A percentile compares a stretch with the other conserved stretches of the same genome.
These are phyloP conservation scores for Timema cristinae DNA, from an alignment of 2,888 invertebrate species.

Conservation along the genomic window DNA sequence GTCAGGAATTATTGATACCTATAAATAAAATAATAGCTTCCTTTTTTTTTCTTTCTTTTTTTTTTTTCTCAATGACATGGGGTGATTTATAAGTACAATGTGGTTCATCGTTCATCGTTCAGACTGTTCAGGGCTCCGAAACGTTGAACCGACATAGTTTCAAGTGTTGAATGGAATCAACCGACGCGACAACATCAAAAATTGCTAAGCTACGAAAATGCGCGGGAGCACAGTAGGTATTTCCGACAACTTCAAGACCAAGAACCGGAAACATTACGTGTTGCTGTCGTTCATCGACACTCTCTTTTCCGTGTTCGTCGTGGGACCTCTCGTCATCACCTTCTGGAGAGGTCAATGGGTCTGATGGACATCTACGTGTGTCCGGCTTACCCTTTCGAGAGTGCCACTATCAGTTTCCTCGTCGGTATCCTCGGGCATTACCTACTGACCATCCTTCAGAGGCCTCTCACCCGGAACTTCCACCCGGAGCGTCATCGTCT, in stretches of 20 bases:
- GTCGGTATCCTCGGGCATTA: slow-evolving; percentile 69
- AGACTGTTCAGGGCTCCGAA: too few species aligned
- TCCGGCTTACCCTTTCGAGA: slow-evolving; percentile 45
- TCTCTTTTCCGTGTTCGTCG: slow-evolving; percentile 64
- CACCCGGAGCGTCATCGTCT: slow-evolving; percentile 66
- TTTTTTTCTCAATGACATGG: too few species aligned
- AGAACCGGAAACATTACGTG: slow-evolving; percentile 48
- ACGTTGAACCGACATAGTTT: too few species aligned
- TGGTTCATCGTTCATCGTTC: too few species aligned
- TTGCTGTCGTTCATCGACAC: slow-evolving; percentile 67
- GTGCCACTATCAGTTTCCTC: slow-evolving; percentile 62
- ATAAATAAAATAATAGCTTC: too few species aligned
- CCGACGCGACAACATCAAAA: too few species aligned
- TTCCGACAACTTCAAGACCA: slow-evolving; percentile 57
- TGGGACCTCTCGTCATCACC: slow-evolving; percentile 76
- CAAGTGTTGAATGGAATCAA: too few species aligned
- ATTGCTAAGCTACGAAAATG: slow-evolving; percentile 40
- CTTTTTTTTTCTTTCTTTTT: too few species aligned
- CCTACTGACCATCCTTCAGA: slow-evolving; percentile 64
- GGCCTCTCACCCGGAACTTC: slow-evolving; percentile 51
- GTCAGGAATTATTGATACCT: too few species aligned
- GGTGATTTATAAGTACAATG: too few species aligned
- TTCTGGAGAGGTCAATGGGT: slow-evolving; percentile 86
- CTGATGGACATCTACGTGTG: slow-evolving; percentile 66
- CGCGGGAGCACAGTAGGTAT: slow-evolving; percentile 65